A percentile compares a stretch with the other conserved stretches of the same genome.
phyloP scores from a whole-genome alignment of 2,113 vertebrate genomes.

The Eolophus roseicapilla region DNA sequence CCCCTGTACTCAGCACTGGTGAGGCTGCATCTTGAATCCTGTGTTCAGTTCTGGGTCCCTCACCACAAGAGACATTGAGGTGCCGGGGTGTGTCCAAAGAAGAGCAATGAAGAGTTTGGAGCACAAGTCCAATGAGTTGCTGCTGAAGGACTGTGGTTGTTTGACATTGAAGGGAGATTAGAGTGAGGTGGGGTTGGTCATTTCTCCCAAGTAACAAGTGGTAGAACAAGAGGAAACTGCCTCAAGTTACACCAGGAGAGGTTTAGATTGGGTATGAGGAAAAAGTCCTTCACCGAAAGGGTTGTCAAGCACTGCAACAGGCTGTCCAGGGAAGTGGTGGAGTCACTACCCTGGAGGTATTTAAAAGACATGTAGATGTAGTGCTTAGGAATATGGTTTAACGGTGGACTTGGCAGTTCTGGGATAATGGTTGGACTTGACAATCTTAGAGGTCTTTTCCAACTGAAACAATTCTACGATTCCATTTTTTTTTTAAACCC shows the following conservation, averaged over 20 bases:
- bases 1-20: neutral
- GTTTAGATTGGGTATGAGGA: neutral
- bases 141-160: neutral
- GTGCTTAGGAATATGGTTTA: neutral
- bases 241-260: neutral
- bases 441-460: neutral
- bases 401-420: neutral
- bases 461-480: fast-evolving
- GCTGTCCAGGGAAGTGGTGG: neutral
- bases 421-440: neutral
- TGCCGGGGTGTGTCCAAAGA: neutral
- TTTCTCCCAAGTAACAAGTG: neutral
- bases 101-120: neutral
- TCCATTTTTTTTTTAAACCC: neutral
- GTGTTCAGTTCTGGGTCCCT: neutral
- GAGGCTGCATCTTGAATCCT: neutral
- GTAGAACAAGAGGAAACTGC: neutral
- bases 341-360: neutral
- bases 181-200: neutral
- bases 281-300: neutral
- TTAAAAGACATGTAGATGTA: neutral
- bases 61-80: neutral
- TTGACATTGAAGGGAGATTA: neutral
- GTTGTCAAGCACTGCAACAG: neutral
- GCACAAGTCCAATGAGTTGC: neutral